A percentile compares a stretch with the other conserved stretches of the same genome.
phyloP scores from a whole-genome alignment of 2,797 vertebrate species.

The Columba guinea region DNA sequence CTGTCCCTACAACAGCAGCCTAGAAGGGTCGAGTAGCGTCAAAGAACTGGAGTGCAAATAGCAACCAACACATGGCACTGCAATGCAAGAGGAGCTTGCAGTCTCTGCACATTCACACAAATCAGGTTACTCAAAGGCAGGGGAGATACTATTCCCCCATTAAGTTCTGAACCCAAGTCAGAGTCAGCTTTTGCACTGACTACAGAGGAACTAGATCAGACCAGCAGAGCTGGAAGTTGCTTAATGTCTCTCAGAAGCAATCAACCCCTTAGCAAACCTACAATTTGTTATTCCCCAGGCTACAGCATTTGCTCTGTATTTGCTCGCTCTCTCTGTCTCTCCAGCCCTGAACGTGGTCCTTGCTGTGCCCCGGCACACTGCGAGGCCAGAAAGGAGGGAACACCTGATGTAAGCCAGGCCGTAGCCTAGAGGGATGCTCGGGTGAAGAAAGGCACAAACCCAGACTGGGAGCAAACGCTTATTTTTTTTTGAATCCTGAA shows the following conservation, averaged over 20 bases:
- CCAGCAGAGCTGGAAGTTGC: neutral
- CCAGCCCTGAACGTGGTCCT: neutral
- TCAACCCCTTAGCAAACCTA: neutral
- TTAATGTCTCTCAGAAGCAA: neutral
- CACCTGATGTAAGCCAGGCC: fast-evolving
- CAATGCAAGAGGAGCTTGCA: neutral
- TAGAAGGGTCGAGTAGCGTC: neutral
- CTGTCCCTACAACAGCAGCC: neutral
- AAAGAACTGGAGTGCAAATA: neutral
- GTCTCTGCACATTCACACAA: neutral
- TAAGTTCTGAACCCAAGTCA: neutral
- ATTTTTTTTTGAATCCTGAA: neutral
- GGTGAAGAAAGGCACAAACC: neutral
- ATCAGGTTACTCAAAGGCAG: neutral
- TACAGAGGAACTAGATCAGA: neutral
- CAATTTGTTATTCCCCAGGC: neutral
- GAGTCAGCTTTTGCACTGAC: neutral
- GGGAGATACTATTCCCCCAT: neutral
- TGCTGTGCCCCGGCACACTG: fast-evolving
- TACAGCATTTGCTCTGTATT: neutral
- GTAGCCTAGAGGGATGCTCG: neutral
- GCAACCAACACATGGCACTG: neutral
- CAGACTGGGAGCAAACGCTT: neutral
- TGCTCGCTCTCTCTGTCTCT: neutral
- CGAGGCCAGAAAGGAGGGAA: neutral